Base-by-base conservation (phyloP, 2,797 vertebrate species). In the Cetoscarus ocellatus region DNA sequence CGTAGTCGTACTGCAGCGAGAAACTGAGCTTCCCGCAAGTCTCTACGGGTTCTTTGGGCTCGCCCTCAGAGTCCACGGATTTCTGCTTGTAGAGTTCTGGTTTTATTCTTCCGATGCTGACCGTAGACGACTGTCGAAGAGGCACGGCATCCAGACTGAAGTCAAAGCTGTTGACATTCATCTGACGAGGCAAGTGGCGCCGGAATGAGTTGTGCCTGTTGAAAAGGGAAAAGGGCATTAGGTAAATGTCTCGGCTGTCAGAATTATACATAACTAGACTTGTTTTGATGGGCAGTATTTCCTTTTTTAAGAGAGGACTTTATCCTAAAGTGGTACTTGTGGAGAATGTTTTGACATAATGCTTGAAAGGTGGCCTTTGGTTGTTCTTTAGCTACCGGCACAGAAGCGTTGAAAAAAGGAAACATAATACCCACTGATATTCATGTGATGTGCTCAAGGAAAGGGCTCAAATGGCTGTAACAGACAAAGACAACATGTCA, bases 71-170 rank as follows among this genome's bases (percentile, higher is more conserved):
- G 92, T 99, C 98, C 69, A 99, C 96, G 0, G 98, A 99, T 77
- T 96, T 98, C 92, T 99, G 98, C 71, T 99, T 99, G 91, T 99
- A 99, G 74, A 99, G 96, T 81, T 99, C 98, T 0, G 98, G 98
- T 72, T 99, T 99, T 68, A 99, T 98, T 77, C 97, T 95, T 19
- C 98, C 98, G 6, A 99, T 98, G 92, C 97, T 98, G 42, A 87
- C 91, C 0, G 96, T 96, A 1, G 96, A 98, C 0, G 97, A 97
- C 91, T 98, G 97, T 51, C 98, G 94, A 60, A 96, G 94, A 61
- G 96, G 97, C 70, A 96, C 91, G 12, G 92, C 90, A 50, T 97
- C 97, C 95, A 96, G 95, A 87, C 93, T 96, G 83, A 99, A 97
- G 90, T 99, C 98, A n/a, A 99, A 89, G 48, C 97, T 99, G 87